phyloP scores from a whole-genome alignment of 2,113 vertebrate genomes.

The Mola mola region DNA sequence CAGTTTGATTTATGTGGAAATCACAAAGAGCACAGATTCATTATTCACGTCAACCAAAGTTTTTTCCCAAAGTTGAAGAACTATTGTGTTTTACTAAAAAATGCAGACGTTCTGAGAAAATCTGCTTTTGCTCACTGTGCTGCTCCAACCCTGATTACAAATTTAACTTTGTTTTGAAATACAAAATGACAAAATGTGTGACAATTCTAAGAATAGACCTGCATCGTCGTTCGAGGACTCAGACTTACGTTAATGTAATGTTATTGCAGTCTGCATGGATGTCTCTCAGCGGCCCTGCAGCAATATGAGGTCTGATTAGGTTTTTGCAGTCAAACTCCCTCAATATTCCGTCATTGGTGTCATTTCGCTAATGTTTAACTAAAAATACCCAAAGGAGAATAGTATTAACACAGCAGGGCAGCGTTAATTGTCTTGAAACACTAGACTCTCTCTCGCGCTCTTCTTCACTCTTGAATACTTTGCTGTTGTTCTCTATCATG shows the following conservation, averaged over 20 bases:
- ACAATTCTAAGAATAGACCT: neutral
- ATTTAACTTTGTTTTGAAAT: conserved; percentile 29
- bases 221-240: too few relatives aligned
- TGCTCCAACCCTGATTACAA: neutral
- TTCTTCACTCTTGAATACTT: conserved; percentile 46
- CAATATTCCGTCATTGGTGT: conserved; percentile 58
- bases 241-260: conserved; percentile 38
- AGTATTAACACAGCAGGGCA: conserved; percentile 52
- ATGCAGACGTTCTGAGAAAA: conserved; percentile 29
- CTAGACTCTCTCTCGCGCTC: conserved; percentile 46
- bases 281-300: conserved; percentile 55
- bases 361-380: conserved; percentile 72
- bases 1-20: conserved; percentile 53
- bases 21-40: conserved; percentile 26
- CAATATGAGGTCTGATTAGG: conserved; percentile 55
- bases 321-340: conserved; percentile 44
- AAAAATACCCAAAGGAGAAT: conserved; percentile 59
- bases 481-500: conserved; percentile 56
- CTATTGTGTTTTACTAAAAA: conserved; percentile 31
- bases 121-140: conserved; percentile 17
- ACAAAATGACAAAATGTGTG: neutral
- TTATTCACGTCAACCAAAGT: conserved; percentile 31
- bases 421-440: conserved; percentile 65
- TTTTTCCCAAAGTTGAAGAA: conserved; percentile 17
- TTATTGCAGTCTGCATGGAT: conserved; percentile 37